These are phyloP conservation scores for Dryobates pubescens DNA, from an alignment of 2,797 vertebrate genomes.

Conservation along the genomic window DNA sequence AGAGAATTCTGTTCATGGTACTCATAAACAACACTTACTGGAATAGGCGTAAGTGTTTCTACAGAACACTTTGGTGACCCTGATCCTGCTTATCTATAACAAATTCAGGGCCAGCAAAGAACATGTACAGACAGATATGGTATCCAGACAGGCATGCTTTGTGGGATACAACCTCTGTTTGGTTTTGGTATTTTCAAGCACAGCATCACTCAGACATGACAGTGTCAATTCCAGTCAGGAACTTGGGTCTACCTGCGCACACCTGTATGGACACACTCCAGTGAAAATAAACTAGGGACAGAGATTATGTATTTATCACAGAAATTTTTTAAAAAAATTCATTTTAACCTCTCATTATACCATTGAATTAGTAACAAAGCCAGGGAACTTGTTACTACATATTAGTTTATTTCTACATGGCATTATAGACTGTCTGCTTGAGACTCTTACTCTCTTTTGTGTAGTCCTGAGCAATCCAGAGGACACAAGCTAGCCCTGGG, in stretches of 20 bases:
- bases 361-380: neutral
- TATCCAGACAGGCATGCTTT: neutral
- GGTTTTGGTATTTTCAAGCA: neutral
- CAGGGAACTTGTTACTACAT: neutral
- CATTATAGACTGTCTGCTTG: neutral
- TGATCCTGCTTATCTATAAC: neutral
- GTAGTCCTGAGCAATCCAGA: neutral
- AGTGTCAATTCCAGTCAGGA: neutral
- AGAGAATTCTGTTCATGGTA: neutral
- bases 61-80: neutral
- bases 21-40: neutral
- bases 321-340: neutral
- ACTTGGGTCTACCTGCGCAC: neutral
- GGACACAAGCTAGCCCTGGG: neutral
- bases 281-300: neutral
- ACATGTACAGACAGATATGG: accelerated
- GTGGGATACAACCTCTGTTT: neutral
- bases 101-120: neutral
- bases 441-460: neutral
- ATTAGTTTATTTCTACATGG: neutral
- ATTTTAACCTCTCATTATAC: neutral
- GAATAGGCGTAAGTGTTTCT: neutral
- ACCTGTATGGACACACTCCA: neutral
- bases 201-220: neutral
- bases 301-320: neutral